Evolutionary conservation across 2,888 invertebrate genomes (phyloP).

Genomic region (Uropetala carovei): DNA sequence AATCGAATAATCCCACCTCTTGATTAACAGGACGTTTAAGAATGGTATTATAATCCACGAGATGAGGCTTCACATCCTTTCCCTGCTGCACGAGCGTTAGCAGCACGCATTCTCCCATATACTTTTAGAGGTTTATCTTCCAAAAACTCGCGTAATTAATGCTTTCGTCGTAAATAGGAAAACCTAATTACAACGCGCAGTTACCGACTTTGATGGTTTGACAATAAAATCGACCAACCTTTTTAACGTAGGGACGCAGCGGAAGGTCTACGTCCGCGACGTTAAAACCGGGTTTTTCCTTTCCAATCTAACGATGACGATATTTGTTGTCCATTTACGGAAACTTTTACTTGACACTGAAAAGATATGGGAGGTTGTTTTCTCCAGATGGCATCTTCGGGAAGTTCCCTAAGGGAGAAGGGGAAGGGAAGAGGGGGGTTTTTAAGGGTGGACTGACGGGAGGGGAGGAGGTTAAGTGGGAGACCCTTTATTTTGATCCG

Average conservation of each 20-base stretch:
- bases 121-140: too few species aligned
- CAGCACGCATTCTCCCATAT: too few species aligned
- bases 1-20: background rate
- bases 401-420: background rate
- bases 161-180: too few species aligned
- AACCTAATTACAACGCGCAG: background rate
- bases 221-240: background rate
- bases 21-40: background rate
- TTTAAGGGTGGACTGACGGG: too few species aligned
- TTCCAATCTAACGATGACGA: background rate
- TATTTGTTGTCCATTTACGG: background rate
- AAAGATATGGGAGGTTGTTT: background rate
- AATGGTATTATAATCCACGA: background rate
- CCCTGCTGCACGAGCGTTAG: background rate
- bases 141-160: too few species aligned
- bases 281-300: background rate
- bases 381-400: background rate
- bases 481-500: slow-evolving; percentile 20
- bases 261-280: background rate
- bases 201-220: background rate
- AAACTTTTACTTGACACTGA: background rate
- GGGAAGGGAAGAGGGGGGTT: background rate
- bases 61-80: background rate
- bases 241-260: background rate
- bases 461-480: background rate